These are phyloP conservation scores for Meles meles DNA, from an alignment of 2,113 vertebrate species.

Conservation along the genomic window DNA sequence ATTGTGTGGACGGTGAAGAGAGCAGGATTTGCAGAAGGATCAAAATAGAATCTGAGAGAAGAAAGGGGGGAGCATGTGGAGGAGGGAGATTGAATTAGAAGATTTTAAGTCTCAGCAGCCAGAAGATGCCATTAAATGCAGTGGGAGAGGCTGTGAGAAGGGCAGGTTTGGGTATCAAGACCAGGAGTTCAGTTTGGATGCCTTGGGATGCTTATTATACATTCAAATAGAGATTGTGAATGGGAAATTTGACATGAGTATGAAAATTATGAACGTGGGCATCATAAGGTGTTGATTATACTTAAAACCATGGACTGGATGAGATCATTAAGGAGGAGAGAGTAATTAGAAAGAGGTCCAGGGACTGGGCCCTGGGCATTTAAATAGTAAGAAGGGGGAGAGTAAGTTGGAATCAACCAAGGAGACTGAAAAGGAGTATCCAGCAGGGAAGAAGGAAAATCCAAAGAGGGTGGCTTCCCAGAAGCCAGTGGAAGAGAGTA, in stretches of 20 bases:
- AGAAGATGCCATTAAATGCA: not conserved
- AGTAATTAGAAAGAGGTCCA: not conserved
- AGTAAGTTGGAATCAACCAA: not conserved
- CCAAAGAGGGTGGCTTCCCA: not conserved
- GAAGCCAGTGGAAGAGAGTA: not conserved
- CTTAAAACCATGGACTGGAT: not conserved
- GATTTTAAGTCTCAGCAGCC: not conserved
- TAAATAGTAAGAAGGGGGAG: not conserved
- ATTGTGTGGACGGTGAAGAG: not conserved
- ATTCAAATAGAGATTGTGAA: not conserved
- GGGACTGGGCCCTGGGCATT: too few relatives aligned
- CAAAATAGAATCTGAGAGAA: not conserved
- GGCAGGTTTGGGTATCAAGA: not conserved
- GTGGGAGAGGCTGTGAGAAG: not conserved
- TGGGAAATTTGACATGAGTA: not conserved
- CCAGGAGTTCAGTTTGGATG: not conserved
- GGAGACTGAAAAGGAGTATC: not conserved
- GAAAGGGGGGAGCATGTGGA: not conserved
- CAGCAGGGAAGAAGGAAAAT: not conserved
- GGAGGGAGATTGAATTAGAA: not conserved
- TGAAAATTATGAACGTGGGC: not conserved
- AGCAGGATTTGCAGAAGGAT: not conserved
- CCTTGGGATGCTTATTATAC: not conserved
- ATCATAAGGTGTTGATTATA: not conserved
- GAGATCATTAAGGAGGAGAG: not conserved